These are phyloP conservation scores for Cotesia vestalis DNA, from an alignment of 1,140 invertebrate genomes.

Conservation along the genomic window DNA sequence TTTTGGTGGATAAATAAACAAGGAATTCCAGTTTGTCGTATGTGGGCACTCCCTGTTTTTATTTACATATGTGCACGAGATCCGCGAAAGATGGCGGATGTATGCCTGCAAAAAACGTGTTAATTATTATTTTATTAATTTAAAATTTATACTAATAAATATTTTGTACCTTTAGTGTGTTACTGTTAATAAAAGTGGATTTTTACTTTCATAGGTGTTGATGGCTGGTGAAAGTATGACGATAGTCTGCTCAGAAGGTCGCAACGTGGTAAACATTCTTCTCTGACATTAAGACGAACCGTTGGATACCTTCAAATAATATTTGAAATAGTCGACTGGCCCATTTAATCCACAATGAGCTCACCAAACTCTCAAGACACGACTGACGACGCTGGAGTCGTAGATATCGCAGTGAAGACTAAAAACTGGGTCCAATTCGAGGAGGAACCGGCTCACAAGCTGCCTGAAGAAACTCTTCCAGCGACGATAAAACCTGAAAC, in stretches of 20 bases:
- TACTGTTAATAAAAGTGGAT: not conserved
- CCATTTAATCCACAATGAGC: slow-evolving; percentile 51
- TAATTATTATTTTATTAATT: slow-evolving; percentile 7
- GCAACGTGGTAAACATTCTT: slow-evolving; percentile 10
- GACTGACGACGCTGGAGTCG: slow-evolving; percentile 48
- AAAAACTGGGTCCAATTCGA: slow-evolving; percentile 69
- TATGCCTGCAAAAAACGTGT: not conserved
- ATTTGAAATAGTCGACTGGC: too few relatives aligned
- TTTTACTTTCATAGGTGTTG: slow-evolving; percentile 5
- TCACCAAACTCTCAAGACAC: slow-evolving; percentile 53
- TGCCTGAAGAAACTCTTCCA: slow-evolving; percentile 42
- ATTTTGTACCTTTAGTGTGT: too few relatives aligned
- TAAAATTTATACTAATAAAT: not conserved
- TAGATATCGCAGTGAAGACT: slow-evolving; percentile 37
- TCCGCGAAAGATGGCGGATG: slow-evolving; percentile 30
- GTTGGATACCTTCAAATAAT: not conserved
- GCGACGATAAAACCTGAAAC: slow-evolving; percentile 56
- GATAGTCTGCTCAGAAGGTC: not conserved
- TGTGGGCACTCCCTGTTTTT: slow-evolving; percentile 36
- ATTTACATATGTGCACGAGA: slow-evolving; percentile 28
- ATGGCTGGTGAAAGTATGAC: slow-evolving; percentile 18
- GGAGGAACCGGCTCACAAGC: slow-evolving; percentile 56
- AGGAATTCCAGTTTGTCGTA: slow-evolving; percentile 8
- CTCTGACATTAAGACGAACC: not conserved
- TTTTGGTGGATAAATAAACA: not conserved